These are phyloP conservation scores for Athripsodes cinereus DNA, from an alignment of 2,888 invertebrate genomes.

Conservation along the genomic window DNA sequence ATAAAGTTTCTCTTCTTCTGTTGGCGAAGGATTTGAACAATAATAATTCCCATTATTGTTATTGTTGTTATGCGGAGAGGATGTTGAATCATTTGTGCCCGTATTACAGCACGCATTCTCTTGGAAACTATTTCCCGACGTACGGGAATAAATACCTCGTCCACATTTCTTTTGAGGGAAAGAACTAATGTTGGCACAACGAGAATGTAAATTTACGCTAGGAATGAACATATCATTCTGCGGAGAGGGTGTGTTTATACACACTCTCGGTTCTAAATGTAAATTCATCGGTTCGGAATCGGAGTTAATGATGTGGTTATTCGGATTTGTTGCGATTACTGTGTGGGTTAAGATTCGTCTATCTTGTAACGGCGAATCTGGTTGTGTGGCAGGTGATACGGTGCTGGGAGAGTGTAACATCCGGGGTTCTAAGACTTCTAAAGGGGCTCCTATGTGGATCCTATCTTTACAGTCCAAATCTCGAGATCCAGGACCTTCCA, in stretches of 20 bases:
- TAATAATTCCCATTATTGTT: slow-evolving; percentile 19
- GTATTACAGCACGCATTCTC: slow-evolving; percentile 14
- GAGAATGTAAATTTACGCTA: slow-evolving; percentile 8
- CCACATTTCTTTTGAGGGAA: slow-evolving; percentile 16
- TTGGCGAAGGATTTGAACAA: slow-evolving; percentile 29
- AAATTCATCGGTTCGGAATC: slow-evolving; percentile 45
- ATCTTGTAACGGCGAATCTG: slow-evolving; percentile 8
- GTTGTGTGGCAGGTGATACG: slow-evolving; percentile 13
- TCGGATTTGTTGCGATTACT: slow-evolving; percentile 1
- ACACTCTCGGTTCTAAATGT: slow-evolving; percentile 35
- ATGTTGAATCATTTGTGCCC: neutral
- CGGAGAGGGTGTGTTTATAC: slow-evolving; percentile 20
- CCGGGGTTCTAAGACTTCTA: slow-evolving; percentile 33
- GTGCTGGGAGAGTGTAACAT: slow-evolving; percentile 16
- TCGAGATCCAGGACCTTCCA: slow-evolving; percentile 45
- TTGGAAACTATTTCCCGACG: slow-evolving; percentile 8
- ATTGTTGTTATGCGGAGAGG: slow-evolving; percentile 17
- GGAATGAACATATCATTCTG: slow-evolving; percentile 17
- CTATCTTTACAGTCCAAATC: slow-evolving; percentile 47
- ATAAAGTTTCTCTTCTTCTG: slow-evolving; percentile 42
- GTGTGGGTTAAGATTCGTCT: neutral
- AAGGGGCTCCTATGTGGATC: slow-evolving; percentile 45
- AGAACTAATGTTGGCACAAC: slow-evolving; percentile 8
- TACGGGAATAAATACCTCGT: slow-evolving; percentile 13
- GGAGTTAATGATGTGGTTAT: slow-evolving; percentile 31